Conservation (phyloP, 2,113 vertebrate genomes). For the Heterocephalus glaber region DNA sequence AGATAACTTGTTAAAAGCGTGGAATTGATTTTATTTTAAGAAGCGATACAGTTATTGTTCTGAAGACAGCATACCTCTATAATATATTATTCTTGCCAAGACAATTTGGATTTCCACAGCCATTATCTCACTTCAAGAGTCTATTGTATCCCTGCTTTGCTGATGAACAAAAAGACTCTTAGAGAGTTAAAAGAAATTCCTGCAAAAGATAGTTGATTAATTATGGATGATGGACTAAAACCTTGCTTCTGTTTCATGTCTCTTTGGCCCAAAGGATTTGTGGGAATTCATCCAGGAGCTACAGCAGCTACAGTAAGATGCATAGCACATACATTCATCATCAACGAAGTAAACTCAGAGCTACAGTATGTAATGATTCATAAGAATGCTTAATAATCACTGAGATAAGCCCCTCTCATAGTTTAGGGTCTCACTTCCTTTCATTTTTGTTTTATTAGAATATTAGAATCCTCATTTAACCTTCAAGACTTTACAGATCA, state of each 20-base stretch:
- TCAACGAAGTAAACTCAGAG: constrained; percentile 24
- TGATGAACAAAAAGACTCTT: constrained; percentile 34
- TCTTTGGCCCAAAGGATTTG: constrained; percentile 39
- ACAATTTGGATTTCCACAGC: not conserved
- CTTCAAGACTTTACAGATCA: constrained; percentile 15
- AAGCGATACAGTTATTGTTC: not conserved
- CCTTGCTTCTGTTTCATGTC: constrained; percentile 37
- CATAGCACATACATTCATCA: constrained; percentile 20
- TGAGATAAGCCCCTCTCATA: not conserved
- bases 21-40: not conserved
- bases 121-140: constrained; percentile 7
- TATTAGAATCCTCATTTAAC: constrained; percentile 8
- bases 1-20: not conserved
- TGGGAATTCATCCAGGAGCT: constrained; percentile 52
- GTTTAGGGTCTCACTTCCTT: not conserved
- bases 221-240: constrained; percentile 43
- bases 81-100: not conserved
- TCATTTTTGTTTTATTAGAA: not conserved
- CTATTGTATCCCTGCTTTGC: not conserved
- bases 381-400: constrained; percentile 14
- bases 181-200: constrained; percentile 28
- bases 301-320: not conserved
- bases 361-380: not conserved
- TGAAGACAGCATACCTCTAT: not conserved
- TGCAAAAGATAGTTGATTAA: constrained; percentile 50